Evolutionary conservation across 2,797 vertebrate species (phyloP).

Genomic region (Hippocampus kuda): DNA sequence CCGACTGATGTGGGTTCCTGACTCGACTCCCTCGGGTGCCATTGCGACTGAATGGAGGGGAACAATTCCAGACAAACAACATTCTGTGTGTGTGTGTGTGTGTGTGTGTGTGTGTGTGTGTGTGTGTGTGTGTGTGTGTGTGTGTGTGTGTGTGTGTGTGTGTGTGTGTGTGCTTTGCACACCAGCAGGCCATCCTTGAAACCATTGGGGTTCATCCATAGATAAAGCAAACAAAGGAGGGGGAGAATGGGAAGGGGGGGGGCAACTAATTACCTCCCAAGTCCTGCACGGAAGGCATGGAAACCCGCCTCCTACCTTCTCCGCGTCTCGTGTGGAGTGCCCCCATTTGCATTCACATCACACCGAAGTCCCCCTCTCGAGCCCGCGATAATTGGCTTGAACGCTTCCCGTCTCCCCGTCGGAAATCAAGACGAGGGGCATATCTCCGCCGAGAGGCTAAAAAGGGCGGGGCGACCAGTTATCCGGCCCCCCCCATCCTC

Average conservation of each 20-base stretch:
- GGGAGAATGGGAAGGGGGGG: constrained; percentile 21
- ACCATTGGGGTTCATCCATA: constrained; percentile 42
- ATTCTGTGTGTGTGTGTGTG: constrained; percentile 18
- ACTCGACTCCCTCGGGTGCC: constrained; percentile 52
- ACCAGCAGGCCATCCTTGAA: constrained; percentile 41
- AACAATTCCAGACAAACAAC: constrained; percentile 57
- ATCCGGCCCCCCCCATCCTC: constrained; percentile 34
- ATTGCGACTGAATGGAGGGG: constrained; percentile 47
- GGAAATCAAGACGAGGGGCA: constrained; percentile 73
- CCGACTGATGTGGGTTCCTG: constrained; percentile 37
- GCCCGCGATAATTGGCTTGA: constrained; percentile 65
- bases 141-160: constrained; percentile 3
- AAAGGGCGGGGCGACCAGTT: constrained; percentile 54
- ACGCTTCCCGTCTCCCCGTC: constrained; percentile 51
- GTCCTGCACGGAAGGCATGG: constrained; percentile 31
- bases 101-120: constrained; percentile 20
- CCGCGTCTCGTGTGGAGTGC: constrained; percentile 45
- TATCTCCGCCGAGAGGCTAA: constrained; percentile 37
- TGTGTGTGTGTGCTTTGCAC: constrained; percentile 18
- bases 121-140: constrained; percentile 13
- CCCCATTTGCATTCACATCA: constrained; percentile 67
- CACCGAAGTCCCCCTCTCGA: constrained; percentile 50
- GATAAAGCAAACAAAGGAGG: constrained; percentile 53
- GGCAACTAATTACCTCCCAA: constrained; percentile 51
- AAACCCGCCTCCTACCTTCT: constrained; percentile 32